These are phyloP conservation scores for Nephotettix cincticeps DNA, from an alignment of 1,140 invertebrate species.

Conservation along the genomic window DNA sequence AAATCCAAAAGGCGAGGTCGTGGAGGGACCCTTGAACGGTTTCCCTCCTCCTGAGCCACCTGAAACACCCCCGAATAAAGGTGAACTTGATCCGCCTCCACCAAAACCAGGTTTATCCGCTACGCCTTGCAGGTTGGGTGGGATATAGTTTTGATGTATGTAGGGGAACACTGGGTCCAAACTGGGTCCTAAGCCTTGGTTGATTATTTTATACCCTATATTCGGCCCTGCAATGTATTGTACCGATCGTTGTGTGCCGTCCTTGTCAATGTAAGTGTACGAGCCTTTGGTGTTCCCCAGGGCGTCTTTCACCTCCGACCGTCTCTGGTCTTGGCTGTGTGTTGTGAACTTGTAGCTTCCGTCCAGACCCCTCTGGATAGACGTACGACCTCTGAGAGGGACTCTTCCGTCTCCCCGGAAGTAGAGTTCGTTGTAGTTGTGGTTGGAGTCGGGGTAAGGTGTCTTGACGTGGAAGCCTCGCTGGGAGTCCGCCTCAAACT, in stretches of 20 bases:
- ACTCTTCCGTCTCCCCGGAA: constrained; percentile 50
- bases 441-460: constrained; percentile 60
- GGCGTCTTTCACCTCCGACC: constrained; percentile 67
- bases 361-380: constrained; percentile 59
- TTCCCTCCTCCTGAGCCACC: not conserved
- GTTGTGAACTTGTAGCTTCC: constrained; percentile 67
- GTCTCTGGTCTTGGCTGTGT: constrained; percentile 66
- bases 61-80: not conserved
- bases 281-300: constrained; percentile 67
- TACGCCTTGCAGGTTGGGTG: not conserved
- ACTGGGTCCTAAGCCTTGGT: constrained; percentile 57
- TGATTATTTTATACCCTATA: constrained; percentile 69
- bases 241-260: constrained; percentile 66
- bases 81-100: not conserved
- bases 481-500: constrained; percentile 67
- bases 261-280: constrained; percentile 72
- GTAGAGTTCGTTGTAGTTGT: constrained; percentile 46
- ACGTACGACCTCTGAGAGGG: constrained; percentile 56
- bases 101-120: not conserved
- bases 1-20: too few species aligned
- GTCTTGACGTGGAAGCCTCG: constrained; percentile 71
- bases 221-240: constrained; percentile 72
- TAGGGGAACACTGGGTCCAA: constrained; percentile 42
- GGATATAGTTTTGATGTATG: constrained; percentile 28
- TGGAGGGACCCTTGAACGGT: too few species aligned